Evolutionary conservation across 2,113 vertebrate species (phyloP), one percentile per base, ranked within the genome.

Genomic region (Pseudonaja textilis): DNA sequence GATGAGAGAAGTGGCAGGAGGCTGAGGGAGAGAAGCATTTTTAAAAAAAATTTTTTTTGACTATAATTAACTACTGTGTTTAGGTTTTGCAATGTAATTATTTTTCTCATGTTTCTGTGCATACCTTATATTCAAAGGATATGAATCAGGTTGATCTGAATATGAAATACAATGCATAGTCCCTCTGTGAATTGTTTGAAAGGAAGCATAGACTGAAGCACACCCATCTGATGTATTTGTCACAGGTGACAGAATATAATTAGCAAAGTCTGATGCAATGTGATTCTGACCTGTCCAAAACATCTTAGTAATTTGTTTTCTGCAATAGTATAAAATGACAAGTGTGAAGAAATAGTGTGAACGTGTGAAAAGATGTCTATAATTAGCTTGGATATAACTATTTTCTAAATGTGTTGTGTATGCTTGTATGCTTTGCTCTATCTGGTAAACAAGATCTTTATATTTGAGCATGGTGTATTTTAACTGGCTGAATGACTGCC

Each of bases 241-340:
- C 91, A 91, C 88, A 95, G 94, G 69, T 96, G 94, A 95, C 94
- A 89, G 42, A n/a, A 81, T 34, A 61, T 89, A 96, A 96, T 93
- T 94, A 89, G 90, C 64, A 89, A 55, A 95, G 50, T 12, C n/a
- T 42, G 59, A 50, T 74, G 74, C 45, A 45, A 94, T 96, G 95
- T 88, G n/a, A 92, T 95, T 93, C 59, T 96, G 95, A 95, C 95
- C 93, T 92, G 90, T 93, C 93, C 93, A 93, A 96, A 69, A 93
- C 88, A 93, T 92, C 47, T 74, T 25, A 10, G 59, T 92, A 92
- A 56, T 94, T 95, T 95, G 90, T 7, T 22, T 94, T 61, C 54
- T 94, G 87, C 87, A 93, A 69, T 93, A 95, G 59, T 95, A 94
- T 95, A 93, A 96, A 94, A 93, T 90, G 91, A 45, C n/a, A 89